phyloP scores from a whole-genome alignment of 2,888 invertebrate species.

The Penaeus monodon region DNA sequence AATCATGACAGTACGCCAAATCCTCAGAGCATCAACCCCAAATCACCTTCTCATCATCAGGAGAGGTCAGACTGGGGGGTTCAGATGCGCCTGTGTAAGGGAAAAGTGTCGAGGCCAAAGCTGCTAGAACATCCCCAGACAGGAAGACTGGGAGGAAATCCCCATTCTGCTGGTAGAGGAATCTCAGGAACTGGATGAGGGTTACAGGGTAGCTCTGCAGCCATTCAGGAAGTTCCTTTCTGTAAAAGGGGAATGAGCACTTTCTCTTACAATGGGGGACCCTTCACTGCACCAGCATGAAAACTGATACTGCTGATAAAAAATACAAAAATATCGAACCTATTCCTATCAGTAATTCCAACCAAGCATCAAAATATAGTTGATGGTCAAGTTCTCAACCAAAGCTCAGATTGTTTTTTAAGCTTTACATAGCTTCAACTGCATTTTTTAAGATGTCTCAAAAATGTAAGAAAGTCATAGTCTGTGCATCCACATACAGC shows the following conservation, averaged over 20 bases:
- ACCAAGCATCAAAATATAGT: too few relatives aligned
- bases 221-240: slow-evolving; percentile 65
- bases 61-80: slow-evolving; percentile 60
- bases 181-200: slow-evolving; percentile 84
- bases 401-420: too few relatives aligned
- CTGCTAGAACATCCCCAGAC: slow-evolving; percentile 89
- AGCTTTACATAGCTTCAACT: too few relatives aligned
- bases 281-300: too few relatives aligned
- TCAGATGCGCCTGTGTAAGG: slow-evolving; percentile 71
- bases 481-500: too few relatives aligned
- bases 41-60: slow-evolving; percentile 59
- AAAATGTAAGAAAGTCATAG: too few relatives aligned
- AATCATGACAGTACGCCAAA: background rate
- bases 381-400: too few relatives aligned
- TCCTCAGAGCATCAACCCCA: background rate
- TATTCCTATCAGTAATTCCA: too few relatives aligned
- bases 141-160: slow-evolving; percentile 94
- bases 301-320: too few relatives aligned
- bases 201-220: slow-evolving; percentile 71
- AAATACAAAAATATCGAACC: too few relatives aligned
- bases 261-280: too few relatives aligned
- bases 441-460: too few relatives aligned
- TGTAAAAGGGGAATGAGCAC: background rate
- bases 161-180: slow-evolving; percentile 93
- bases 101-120: slow-evolving; percentile 88